phyloP scores from a whole-genome alignment of 2,113 vertebrate genomes.

The Vanacampus margaritifer region DNA sequence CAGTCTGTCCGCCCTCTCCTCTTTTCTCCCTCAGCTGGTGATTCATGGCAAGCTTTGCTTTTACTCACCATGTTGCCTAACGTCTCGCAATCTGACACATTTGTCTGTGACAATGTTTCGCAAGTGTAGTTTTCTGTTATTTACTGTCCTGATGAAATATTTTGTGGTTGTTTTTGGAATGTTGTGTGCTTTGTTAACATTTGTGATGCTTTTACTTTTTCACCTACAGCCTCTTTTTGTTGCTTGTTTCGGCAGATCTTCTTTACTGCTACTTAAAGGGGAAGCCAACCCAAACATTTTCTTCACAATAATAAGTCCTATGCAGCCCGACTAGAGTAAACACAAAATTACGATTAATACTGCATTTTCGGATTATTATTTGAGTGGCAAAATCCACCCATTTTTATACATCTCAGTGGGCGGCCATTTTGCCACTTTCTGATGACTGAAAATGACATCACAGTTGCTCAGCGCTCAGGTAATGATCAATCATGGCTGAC shows the following conservation, averaged over 20 bases:
- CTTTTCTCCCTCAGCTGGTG: constrained; percentile 8
- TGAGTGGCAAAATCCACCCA: too few relatives aligned
- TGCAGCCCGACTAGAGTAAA: too few relatives aligned
- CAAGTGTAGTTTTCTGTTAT: not conserved
- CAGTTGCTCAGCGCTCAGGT: too few relatives aligned
- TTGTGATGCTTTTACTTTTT: not conserved
- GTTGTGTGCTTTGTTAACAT: not conserved
- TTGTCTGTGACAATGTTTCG: constrained; percentile 1
- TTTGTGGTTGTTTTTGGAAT: not conserved
- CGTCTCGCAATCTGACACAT: constrained; percentile 21
- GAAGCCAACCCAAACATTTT: too few relatives aligned
- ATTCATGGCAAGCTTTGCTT: constrained; percentile 19
- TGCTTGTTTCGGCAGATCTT: not conserved
- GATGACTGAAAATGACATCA: too few relatives aligned
- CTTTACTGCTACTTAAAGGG: too few relatives aligned
- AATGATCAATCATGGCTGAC: too few relatives aligned
- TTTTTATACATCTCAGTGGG: too few relatives aligned
- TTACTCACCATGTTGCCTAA: constrained; percentile 21
- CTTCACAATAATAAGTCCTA: too few relatives aligned
- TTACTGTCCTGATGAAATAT: constrained; percentile 2
- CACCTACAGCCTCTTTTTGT: not conserved
- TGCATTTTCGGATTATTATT: too few relatives aligned
- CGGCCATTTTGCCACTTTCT: too few relatives aligned
- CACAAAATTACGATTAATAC: too few relatives aligned
- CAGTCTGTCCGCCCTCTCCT: constrained; percentile 11